phyloP scores from a whole-genome alignment of 2,888 invertebrate genomes.

The Agrochola macilenta region DNA sequence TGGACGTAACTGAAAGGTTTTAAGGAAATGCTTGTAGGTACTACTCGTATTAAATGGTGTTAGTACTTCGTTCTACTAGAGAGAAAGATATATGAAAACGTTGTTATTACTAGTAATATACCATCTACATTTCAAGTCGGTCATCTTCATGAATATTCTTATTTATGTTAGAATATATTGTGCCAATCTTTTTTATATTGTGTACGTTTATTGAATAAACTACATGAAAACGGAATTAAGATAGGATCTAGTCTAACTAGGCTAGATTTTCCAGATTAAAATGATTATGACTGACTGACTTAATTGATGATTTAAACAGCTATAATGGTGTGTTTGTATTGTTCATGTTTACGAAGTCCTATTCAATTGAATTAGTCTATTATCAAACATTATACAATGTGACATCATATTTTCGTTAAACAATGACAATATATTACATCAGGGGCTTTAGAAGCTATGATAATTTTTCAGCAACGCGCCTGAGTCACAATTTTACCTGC shows the following conservation, averaged over 20 bases:
- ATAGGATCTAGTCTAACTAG: neutral
- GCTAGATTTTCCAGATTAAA: neutral
- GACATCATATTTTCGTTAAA: neutral
- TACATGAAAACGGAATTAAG: neutral
- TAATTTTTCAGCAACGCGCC: neutral
- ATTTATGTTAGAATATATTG: neutral
- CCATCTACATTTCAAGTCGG: neutral
- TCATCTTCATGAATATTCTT: neutral
- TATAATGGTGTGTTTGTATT: neutral
- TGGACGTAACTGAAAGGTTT: neutral
- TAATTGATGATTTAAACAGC: neutral
- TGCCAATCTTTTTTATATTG: too few species aligned
- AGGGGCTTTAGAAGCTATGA: neutral
- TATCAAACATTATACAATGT: neutral
- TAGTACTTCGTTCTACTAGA: neutral
- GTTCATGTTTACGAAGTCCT: neutral
- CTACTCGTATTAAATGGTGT: neutral
- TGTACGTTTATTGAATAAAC: neutral
- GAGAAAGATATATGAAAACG: too few species aligned
- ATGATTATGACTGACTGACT: neutral
- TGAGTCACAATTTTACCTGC: neutral
- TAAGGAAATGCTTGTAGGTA: neutral
- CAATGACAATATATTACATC: conserved; percentile 10
- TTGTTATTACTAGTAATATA: neutral
- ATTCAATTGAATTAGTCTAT: neutral